A percentile compares a stretch with the other conserved stretches of the same genome.
phyloP scores from a whole-genome alignment of 2,113 vertebrate species.

The Syngnathus scovelli region DNA sequence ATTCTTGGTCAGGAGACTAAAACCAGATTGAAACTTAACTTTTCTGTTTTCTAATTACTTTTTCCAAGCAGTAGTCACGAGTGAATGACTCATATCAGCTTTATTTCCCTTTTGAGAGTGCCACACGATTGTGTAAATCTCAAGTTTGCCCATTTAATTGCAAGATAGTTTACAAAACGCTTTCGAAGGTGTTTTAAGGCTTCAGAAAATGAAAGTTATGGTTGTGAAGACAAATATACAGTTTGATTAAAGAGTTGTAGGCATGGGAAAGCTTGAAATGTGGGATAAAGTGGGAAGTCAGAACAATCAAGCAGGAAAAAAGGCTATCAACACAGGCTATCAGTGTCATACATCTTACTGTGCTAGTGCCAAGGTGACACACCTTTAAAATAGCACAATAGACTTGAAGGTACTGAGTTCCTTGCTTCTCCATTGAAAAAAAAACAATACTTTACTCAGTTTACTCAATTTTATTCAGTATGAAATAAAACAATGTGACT shows the following conservation, averaged over 20 bases:
- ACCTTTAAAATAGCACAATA: constrained; percentile 29
- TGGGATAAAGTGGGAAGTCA: constrained; percentile 6
- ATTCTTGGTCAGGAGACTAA: constrained; percentile 40
- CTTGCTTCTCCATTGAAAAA: no score
- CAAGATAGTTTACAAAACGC: constrained; percentile 21
- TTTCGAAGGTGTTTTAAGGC: constrained; percentile 42
- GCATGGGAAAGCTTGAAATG: constrained; percentile 35
- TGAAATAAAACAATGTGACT: no score
- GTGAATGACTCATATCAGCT: constrained; percentile 49
- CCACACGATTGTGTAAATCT: constrained; percentile 45
- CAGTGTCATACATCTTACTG: constrained; percentile 24
- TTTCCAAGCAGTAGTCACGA: constrained; percentile 30
- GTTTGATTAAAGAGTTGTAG: not conserved
- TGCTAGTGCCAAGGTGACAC: constrained; percentile 36
- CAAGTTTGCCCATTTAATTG: constrained; percentile 45
- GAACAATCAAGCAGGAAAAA: constrained; percentile 11
- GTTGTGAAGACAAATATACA: constrained; percentile 10
- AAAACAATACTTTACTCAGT: no score
- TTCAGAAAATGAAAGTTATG: constrained; percentile 22
- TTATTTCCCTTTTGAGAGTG: constrained; percentile 47
- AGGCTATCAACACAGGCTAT: constrained; percentile 6
- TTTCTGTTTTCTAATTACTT: constrained; percentile 36
- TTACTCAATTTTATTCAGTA: no score
- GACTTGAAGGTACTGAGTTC: constrained; percentile 1
- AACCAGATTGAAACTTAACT: constrained; percentile 31